Base-by-base conservation (phyloP, 2,797 vertebrate species). In the Telmatherina bonti region DNA sequence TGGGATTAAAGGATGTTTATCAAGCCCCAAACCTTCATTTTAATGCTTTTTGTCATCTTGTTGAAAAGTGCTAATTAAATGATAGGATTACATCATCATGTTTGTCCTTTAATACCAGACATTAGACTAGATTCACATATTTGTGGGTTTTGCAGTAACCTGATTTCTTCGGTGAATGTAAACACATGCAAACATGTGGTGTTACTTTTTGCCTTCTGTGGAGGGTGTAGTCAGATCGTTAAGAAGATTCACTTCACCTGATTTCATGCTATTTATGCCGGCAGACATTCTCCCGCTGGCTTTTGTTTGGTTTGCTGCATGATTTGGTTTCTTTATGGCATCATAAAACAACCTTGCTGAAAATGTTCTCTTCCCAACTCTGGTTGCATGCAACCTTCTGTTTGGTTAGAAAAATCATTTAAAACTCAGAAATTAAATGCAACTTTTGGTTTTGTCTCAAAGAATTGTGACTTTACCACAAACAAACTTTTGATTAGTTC, bases 191-290 rank as follows among this genome's bases (percentile, higher is more conserved):
- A 57, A 70, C 45, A 53, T 26, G 33, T 31, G 4, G 22, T 4
- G 31, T 51, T 80, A 0, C 5, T 62, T 35, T 29, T 26, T 30
- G 5, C 41, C 22, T 9, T 30, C 47, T 35, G 2, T 41, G 51
- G 22, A 11, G 59, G 67, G 67, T 27, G 11, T 62, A 35, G 70
- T 54, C 71, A 45, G 9, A 41, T 62, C 31, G 2, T 72, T 59
- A 52, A 35, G 35, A 59, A 31, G 51, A 65, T 57, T 29, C 38
- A 24, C 31, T n/a, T 72, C 59, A 68, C 62, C 69, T 68, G 59
- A 12, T 33, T 45, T 45, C 63, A 69, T 0, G 4, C 54, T 12
- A 16, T 15, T 70, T 56, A 20, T 38, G 0, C 20, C 43, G 26
- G 59, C 38, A 35, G 29, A 41, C 15, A n/a, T 5, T 2, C 7